These are phyloP conservation scores for Paramormyrops kingsleyae DNA, from an alignment of 2,113 vertebrate genomes.

Conservation along the genomic window DNA sequence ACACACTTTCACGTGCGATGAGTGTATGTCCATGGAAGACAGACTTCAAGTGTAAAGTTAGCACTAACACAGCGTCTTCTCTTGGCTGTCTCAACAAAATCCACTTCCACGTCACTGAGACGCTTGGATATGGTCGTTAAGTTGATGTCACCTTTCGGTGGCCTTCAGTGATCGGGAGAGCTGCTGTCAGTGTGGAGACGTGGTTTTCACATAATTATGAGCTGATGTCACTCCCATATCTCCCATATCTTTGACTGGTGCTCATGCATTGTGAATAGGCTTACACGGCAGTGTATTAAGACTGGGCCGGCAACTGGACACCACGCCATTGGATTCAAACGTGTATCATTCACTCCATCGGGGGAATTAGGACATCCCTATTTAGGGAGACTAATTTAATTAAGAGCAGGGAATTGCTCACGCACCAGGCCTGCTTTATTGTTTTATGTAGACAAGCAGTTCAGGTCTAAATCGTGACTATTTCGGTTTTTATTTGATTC, in stretches of 20 bases:
- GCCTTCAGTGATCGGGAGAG: background rate
- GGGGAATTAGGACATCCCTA: background rate
- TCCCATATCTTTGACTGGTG: constrained; percentile 21
- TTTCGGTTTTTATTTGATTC: background rate
- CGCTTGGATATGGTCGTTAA: constrained; percentile 6
- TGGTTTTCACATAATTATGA: constrained; percentile 22
- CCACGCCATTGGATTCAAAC: constrained; percentile 6
- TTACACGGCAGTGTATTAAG: constrained; percentile 19
- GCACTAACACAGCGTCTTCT: background rate
- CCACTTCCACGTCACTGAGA: background rate
- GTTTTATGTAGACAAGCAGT: background rate
- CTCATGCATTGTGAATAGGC: constrained; percentile 31
- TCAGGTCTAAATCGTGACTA: background rate
- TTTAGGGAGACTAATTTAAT: background rate
- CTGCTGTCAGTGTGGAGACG: constrained; percentile 6
- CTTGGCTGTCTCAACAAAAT: background rate
- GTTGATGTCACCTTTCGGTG: constrained; percentile 1
- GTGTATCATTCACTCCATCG: constrained; percentile 11
- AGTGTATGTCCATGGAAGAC: background rate
- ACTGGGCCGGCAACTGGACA: background rate
- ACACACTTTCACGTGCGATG: background rate
- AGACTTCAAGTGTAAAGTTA: background rate
- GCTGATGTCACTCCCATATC: constrained; percentile 24
- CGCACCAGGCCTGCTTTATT: background rate
- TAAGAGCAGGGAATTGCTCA: background rate